Base-by-base conservation (phyloP, 2,113 vertebrate species). In the Callopanchax toddi region DNA sequence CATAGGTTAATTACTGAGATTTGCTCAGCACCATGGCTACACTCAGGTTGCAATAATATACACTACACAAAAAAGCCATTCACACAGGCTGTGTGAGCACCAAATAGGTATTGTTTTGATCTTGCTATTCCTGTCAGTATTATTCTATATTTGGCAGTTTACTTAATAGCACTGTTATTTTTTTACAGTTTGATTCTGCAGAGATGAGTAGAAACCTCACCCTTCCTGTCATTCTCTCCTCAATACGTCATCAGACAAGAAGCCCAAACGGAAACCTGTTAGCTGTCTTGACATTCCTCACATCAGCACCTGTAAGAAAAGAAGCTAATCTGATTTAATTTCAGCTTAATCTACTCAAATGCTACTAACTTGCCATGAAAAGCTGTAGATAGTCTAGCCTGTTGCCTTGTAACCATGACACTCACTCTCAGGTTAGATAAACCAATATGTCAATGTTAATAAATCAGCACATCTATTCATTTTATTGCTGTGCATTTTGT, bases 1-100 rank as follows among this genome's bases (percentile, higher is more conserved):
- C 89, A 89, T 88, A 86, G 88, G 88, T 90, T 90, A 89, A 91
- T 91, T 89, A 91, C 85, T 81, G 84, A 86, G 87, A 89, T 91
- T 89, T 89, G 78, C 84, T 88, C 87, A 78, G 85, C 83, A 87
- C 52, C 63, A 64, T 87, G 80, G 81, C 81, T 79, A 79, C 82
- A 76, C 71, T 84, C 62, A 80, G 84, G 88, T 73, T 83, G 79
- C 85, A 89, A 88, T 86, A 89, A 90, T 87, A 86, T 79, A 75
- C 78, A n/a, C 23, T 67, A 63, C 75, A 87, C 29, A 32, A 82
- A 90, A 89, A 89, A 90, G 84, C 80, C 76, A 83, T 85, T 87
- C 81, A 79, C 77, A 49, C 71, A 60, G 81, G 75, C 72, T 83
- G 78, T 63, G 11, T 74, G 78, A 82, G 77, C 79, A 74, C 84